Base-by-base conservation (phyloP, 2,888 invertebrate species). In the Barypeithes pellucidus region DNA sequence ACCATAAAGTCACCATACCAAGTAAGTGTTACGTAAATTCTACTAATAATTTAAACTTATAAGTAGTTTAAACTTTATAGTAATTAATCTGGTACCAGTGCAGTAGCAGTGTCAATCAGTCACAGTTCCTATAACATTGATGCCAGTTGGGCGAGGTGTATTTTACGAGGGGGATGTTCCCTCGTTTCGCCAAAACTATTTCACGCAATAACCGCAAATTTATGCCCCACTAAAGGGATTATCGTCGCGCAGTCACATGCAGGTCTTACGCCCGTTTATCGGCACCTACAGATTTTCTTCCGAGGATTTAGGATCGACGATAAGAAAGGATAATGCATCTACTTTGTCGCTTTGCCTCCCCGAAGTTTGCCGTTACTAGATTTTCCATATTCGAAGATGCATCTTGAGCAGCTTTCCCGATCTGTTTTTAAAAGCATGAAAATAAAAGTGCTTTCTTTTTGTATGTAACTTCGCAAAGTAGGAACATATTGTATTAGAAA, bases 271-370 rank as follows among this genome's bases (percentile, higher is more conserved):
- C 59, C 66, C 60, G 45, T 59, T 71, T 71, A 72, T 72, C 72
- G 66, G 61, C 52, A 67, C 67, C 72, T 61, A 66, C 67, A 50
- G 72, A 72, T 60, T 72, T 67, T 67, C 72, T 72, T 67, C 50
- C 54, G n/a, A 67, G 67, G 61, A 72, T 72, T 72, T 72, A 72
- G 67, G 39, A 57, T 41, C n/a, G 24, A 33, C 66, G 72, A 72
- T 72, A 72, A 72, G 72, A 61, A 60, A 60, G 72, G 72, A 66
- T 72, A 72, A 72, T 72, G 67, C 67, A 72, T 72, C 67, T 66
- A 71, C 33, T 62, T 54, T 62, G 54, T 54, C 65, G 65, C 36
- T 20, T 54, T 66, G 47, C 65, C 50, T 65, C 52, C 54, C 66
- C 52, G 39, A 66, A 66, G 41, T 66, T 63, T 66, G 36, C 65